These are phyloP conservation scores for Zygaena filipendulae DNA, from an alignment of 2,888 invertebrate species.

Conservation along the genomic window DNA sequence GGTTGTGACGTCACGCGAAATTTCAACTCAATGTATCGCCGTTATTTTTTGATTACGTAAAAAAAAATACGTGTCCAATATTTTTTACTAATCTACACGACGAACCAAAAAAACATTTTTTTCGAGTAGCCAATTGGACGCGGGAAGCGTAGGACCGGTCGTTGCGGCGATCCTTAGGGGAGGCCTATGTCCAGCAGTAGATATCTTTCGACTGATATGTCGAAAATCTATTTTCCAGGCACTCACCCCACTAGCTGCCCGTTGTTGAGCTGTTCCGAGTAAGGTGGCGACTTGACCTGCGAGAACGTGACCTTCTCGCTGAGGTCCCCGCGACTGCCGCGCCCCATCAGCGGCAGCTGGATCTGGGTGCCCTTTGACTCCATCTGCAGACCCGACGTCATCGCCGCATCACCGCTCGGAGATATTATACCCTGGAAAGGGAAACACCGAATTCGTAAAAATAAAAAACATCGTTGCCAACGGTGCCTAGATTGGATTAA, in stretches of 20 bases:
- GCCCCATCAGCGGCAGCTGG: slow-evolving; percentile 55
- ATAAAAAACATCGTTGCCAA: slow-evolving; percentile 1
- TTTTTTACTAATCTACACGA: no score
- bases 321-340: slow-evolving; percentile 53
- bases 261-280: slow-evolving; percentile 73
- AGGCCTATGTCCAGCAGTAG: no score
- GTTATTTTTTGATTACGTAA: no score
- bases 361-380: slow-evolving; percentile 67
- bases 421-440: slow-evolving; percentile 35
- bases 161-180: no score
- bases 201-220: no score
- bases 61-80: no score
- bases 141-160: no score
- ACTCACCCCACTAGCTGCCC: slow-evolving; percentile 70
- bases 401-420: slow-evolving; percentile 48
- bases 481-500: background rate
- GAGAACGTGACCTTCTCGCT: slow-evolving; percentile 56
- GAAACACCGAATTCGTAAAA: slow-evolving; percentile 2
- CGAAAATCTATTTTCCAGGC: no score
- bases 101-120: no score
- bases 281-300: slow-evolving; percentile 44
- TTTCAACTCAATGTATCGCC: no score
- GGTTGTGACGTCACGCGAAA: no score
- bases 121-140: no score
- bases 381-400: slow-evolving; percentile 55